These are phyloP conservation scores for Chymomyza procnemis DNA, from an alignment of 2,888 invertebrate species.

Conservation along the genomic window DNA sequence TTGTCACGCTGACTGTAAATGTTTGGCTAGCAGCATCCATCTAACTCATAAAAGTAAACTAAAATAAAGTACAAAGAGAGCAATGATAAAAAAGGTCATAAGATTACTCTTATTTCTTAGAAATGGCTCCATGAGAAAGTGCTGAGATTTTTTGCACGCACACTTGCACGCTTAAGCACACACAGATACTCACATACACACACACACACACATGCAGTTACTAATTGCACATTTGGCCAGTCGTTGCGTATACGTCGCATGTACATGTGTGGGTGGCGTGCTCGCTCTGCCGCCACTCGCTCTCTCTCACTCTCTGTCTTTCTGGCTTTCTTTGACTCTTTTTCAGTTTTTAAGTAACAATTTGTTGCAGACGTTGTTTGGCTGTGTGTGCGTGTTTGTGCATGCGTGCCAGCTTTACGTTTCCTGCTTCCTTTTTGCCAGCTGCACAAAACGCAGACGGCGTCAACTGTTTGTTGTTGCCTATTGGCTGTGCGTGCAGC, in stretches of 20 bases:
- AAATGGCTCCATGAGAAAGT: too few relatives aligned
- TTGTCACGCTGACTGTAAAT: too few relatives aligned
- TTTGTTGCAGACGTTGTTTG: not conserved
- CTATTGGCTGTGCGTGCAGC: not conserved
- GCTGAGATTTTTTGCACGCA: not conserved
- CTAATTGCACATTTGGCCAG: not conserved
- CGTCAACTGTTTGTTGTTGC: not conserved
- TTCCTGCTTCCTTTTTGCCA: not conserved
- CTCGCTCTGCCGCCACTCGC: too few relatives aligned
- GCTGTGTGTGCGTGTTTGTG: not conserved
- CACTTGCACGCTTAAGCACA: not conserved
- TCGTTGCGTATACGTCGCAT: not conserved
- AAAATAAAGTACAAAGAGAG: not conserved
- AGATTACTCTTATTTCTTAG: too few relatives aligned
- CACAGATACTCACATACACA: slow-evolving; percentile 4
- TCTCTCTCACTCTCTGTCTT: not conserved
- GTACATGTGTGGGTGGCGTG: not conserved
- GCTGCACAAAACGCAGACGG: not conserved
- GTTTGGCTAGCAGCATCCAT: not conserved
- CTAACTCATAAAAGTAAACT: slow-evolving; percentile 34
- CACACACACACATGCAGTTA: slow-evolving; percentile 25
- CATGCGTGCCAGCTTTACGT: not conserved
- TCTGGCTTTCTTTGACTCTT: not conserved
- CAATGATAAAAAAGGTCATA: not conserved
- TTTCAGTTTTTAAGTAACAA: not conserved